Percentiles rank a stretch among this genome's conserved stretches.
These are phyloP conservation scores for Aurelia aurita complex sp. Pacific DNA, from an alignment of 30 jellyfish, hydroid and myxozoan species.

Conservation along the genomic window DNA sequence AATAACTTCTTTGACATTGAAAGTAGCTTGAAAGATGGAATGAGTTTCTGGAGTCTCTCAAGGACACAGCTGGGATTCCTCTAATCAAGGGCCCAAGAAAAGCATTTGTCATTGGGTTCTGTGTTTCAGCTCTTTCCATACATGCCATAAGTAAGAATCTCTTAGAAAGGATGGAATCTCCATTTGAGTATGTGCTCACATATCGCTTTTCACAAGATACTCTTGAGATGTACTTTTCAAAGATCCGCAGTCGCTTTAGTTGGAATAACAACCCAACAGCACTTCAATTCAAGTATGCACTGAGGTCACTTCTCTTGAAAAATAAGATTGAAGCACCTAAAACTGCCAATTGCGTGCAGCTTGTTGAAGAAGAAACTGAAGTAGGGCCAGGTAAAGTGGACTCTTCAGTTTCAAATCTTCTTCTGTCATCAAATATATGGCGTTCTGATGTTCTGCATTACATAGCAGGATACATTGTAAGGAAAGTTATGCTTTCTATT, in stretches of 20 bases:
- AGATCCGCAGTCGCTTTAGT: constrained; percentile 48
- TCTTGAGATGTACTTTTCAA: constrained; percentile 40
- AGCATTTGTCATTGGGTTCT: constrained; percentile 26
- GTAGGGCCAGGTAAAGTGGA: constrained; percentile 4
- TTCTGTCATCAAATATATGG: constrained; percentile 6
- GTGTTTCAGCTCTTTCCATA: constrained; percentile 23
- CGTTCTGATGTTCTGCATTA: constrained; percentile 32
- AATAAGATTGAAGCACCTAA: constrained; percentile 8
- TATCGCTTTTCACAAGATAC: constrained; percentile 25
- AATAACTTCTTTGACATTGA: constrained; percentile 11
- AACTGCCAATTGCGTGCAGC: constrained; percentile 13
- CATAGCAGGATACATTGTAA: constrained; percentile 41
- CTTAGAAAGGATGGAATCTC: neutral
- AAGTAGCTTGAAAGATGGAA: neutral
- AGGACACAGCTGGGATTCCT: constrained; percentile 6
- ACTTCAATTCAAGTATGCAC: constrained; percentile 22
- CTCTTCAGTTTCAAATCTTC: constrained; percentile 3
- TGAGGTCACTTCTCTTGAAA: constrained; percentile 8
- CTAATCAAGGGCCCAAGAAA: constrained; percentile 35
- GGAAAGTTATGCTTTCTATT: too few relatives aligned
- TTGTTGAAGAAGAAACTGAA: neutral
- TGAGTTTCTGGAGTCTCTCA: neutral
- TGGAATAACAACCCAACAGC: constrained; percentile 36
- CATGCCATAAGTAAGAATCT: constrained; percentile 6
- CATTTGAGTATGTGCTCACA: constrained; percentile 9